Evolutionary conservation across 2,113 vertebrate species (phyloP).

Genomic region (Python bivittatus): DNA sequence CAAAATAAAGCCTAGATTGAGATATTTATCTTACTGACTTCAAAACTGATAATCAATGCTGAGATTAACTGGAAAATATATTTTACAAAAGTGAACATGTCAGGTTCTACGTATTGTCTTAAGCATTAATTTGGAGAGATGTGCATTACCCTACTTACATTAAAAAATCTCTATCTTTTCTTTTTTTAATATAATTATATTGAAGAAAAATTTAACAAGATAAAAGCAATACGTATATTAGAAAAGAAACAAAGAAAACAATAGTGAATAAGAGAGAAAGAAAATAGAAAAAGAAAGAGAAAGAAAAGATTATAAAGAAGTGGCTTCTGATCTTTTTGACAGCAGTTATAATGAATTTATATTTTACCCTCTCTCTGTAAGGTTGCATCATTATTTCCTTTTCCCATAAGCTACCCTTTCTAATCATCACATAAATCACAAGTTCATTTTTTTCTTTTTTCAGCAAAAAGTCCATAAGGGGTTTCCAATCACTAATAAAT

Average conservation of each 20-base stretch:
- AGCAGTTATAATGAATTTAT: not conserved
- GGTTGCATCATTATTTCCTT: not conserved
- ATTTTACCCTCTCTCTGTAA: not conserved
- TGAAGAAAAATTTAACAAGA: too few species aligned
- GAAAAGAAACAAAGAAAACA: not conserved
- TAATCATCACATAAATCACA: not conserved
- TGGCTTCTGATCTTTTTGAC: not conserved
- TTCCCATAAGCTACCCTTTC: not conserved
- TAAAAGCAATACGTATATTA: not conserved
- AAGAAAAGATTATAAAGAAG: not conserved
- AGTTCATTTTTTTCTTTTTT: not conserved
- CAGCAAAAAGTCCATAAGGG: not conserved
- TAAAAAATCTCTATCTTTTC: not conserved
- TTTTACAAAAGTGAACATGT: not conserved
- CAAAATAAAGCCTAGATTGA: not conserved
- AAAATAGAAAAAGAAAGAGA: not conserved
- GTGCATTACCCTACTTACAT: not conserved
- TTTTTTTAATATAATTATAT: too few species aligned
- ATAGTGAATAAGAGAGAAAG: not conserved
- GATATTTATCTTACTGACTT: not conserved
- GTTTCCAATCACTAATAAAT: not conserved
- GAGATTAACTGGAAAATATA: not conserved
- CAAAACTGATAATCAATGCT: not conserved
- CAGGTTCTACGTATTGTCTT: not conserved
- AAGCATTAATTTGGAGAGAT: not conserved